These are phyloP conservation scores for Tanaodytes sp. DNA, from an alignment of 2,888 invertebrate species.

Conservation along the genomic window DNA sequence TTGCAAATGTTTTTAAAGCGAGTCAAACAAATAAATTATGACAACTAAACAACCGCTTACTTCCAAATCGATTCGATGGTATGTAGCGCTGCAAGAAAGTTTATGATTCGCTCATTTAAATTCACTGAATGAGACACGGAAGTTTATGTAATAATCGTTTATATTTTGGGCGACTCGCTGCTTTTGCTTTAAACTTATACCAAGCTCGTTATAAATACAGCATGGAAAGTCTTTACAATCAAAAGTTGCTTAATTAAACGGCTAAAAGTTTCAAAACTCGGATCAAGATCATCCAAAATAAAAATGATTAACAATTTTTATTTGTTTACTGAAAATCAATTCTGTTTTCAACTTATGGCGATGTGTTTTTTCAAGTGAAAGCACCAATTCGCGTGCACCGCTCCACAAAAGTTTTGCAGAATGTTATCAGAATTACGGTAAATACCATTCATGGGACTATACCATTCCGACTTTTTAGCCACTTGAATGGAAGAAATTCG, in stretches of 20 bases:
- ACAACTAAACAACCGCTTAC: not conserved
- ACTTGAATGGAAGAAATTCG: conserved; percentile 32
- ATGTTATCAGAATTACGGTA: conserved; percentile 33
- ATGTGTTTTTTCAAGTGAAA: no score
- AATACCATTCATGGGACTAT: conserved; percentile 38
- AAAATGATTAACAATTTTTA: no score
- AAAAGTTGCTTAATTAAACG: no score
- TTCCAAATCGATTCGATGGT: conserved; percentile 5
- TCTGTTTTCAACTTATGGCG: no score
- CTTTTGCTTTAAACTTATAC: conserved; percentile 3
- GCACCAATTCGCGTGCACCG: no score
- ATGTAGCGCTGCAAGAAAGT: conserved; percentile 28
- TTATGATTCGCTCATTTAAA: conserved; percentile 31
- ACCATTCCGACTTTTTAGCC: conserved; percentile 11
- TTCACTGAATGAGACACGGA: conserved; percentile 35
- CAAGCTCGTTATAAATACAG: not conserved
- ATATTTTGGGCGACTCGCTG: conserved; percentile 34
- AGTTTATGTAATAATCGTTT: conserved; percentile 48
- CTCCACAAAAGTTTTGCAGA: conserved; percentile 4
- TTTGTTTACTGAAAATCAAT: no score
- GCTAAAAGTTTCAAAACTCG: no score
- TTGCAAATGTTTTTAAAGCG: no score
- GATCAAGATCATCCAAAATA: no score
- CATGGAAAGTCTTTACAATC: not conserved
- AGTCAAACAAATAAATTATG: no score